These are phyloP conservation scores for Eupithecia subumbrata DNA, from an alignment of 2,888 invertebrate genomes.

Conservation along the genomic window DNA sequence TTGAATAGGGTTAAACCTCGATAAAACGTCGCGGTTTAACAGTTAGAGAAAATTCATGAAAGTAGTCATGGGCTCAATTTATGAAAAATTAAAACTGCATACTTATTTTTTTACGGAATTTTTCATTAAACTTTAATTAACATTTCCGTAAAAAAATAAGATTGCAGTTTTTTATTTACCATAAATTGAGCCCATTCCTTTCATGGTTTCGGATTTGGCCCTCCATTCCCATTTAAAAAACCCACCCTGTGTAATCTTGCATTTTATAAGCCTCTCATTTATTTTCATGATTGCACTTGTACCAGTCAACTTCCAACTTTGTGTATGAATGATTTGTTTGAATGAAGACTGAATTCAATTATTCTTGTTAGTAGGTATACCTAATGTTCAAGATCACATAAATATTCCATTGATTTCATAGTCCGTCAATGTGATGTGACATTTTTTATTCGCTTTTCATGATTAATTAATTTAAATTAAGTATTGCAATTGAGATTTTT, in stretches of 20 bases:
- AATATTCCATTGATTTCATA: constrained; percentile 41
- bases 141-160: no score
- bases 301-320: constrained; percentile 42
- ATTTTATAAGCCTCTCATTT: constrained; percentile 31
- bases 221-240: no score
- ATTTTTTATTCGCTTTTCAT: constrained; percentile 52
- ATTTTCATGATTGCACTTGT: constrained; percentile 29
- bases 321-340: constrained; percentile 60
- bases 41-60: no score
- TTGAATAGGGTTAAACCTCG: no score
- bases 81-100: no score
- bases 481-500: constrained; percentile 38
- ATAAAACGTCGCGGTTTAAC: no score
- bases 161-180: no score
- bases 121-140: no score
- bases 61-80: no score
- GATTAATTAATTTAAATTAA: constrained; percentile 47
- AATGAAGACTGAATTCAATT: constrained; percentile 79
- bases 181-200: no score
- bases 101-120: no score
- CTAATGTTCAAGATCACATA: constrained; percentile 50
- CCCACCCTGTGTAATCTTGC: constrained; percentile 23
- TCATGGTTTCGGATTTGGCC: no score
- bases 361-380: constrained; percentile 63
- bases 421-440: constrained; percentile 38